Evolutionary conservation across 2,113 vertebrate species (phyloP).

Genomic region (Garra rufa): DNA sequence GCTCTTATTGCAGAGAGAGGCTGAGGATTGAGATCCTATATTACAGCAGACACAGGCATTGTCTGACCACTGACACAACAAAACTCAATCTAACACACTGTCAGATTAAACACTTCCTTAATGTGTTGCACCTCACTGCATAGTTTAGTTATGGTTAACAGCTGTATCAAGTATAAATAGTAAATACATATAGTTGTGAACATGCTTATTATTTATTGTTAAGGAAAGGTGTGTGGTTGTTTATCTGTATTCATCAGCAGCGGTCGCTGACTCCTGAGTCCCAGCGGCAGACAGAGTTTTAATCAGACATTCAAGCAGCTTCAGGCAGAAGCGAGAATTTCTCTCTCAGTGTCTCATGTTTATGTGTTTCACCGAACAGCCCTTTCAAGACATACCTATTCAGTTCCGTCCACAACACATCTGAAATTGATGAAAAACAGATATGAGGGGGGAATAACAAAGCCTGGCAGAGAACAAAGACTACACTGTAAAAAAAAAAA

Average conservation of each 20-base stretch:
- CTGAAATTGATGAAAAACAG: slow-evolving; percentile 40
- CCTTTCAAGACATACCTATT: slow-evolving; percentile 7
- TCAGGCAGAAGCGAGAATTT: background rate
- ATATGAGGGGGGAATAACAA: slow-evolving; percentile 7
- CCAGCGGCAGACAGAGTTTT: background rate
- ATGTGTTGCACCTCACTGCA: background rate
- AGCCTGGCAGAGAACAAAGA: background rate
- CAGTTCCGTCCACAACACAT: background rate
- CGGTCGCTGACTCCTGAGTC: background rate
- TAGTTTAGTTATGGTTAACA: background rate
- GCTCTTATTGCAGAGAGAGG: slow-evolving; percentile 10
- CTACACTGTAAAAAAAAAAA: too few species aligned
- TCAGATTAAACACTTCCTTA: background rate
- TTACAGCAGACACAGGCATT: slow-evolving; percentile 13
- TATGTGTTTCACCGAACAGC: slow-evolving; percentile 28
- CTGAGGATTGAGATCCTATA: slow-evolving; percentile 21
- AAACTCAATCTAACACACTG: slow-evolving; percentile 22
- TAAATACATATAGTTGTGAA: background rate
- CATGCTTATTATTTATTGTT: background rate
- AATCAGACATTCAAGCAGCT: slow-evolving; percentile 18
- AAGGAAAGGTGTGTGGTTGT: background rate
- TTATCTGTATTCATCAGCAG: slow-evolving; percentile 14
- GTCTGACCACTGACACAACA: background rate
- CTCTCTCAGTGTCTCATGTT: slow-evolving; percentile 7
- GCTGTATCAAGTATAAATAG: background rate